Conservation (phyloP, 2,797 vertebrate genomes). For the Setipinna tenuifilis region DNA sequence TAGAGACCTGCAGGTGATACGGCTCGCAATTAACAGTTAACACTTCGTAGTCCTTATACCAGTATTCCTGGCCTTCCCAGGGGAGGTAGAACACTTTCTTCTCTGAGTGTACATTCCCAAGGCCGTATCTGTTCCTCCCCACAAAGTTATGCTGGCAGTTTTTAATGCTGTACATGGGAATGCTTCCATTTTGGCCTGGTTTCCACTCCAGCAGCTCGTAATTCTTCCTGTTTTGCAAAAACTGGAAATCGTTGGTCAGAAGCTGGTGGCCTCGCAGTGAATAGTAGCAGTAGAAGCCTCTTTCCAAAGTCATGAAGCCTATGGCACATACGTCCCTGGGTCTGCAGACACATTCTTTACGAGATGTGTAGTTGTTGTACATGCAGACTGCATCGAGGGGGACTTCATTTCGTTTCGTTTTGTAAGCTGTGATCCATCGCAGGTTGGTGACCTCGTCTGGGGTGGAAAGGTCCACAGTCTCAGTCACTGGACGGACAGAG, state of each 20-base stretch:
- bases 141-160: not conserved
- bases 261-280: not conserved
- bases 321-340: not conserved
- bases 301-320: not conserved
- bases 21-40: not conserved
- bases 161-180: not conserved
- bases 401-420: not conserved
- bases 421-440: not conserved
- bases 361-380: not conserved
- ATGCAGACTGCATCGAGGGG: not conserved
- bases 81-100: not conserved
- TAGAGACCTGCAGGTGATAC: not conserved
- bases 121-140: not conserved
- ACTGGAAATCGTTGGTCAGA: not conserved
- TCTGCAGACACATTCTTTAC: not conserved
- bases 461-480: not conserved
- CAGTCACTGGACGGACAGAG: not conserved
- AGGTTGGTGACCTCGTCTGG: not conserved
- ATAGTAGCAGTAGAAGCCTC: slow-evolving; percentile 19
- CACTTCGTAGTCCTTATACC: not conserved
- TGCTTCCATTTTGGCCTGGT: not conserved
- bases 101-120: not conserved
- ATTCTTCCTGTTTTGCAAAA: not conserved
- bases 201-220: slow-evolving; percentile 11
- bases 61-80: slow-evolving; percentile 5